phyloP scores from a whole-genome alignment of 2,113 vertebrate genomes.

The Myocastor coypus region DNA sequence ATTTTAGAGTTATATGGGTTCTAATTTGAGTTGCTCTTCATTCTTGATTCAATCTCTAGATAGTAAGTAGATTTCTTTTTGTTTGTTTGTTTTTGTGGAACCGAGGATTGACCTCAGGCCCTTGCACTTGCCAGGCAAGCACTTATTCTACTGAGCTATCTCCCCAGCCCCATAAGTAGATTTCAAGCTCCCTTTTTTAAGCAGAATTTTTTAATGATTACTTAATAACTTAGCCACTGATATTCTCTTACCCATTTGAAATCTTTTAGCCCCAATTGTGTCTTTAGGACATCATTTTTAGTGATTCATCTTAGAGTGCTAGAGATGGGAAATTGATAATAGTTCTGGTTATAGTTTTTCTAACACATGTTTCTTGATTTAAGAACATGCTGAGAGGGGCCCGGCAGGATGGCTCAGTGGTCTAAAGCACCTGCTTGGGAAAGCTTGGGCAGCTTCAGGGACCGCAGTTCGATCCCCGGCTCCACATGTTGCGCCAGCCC shows the following conservation, averaged over 20 bases:
- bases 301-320: not conserved
- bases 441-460: no score
- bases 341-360: constrained; percentile 11
- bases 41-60: not conserved
- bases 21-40: not conserved
- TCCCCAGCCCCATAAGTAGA: no score
- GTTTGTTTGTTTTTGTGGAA: no score
- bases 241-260: constrained; percentile 36
- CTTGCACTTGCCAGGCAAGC: no score
- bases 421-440: no score
- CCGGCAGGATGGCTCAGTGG: no score
- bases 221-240: constrained; percentile 8
- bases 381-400: not conserved
- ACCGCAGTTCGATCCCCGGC: no score
- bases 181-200: not conserved
- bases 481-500: no score
- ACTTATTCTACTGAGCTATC: no score
- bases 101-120: no score
- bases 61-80: not conserved
- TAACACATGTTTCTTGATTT: not conserved
- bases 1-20: not conserved
- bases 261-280: constrained; percentile 1
- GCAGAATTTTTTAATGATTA: not conserved
- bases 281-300: constrained; percentile 50
- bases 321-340: not conserved